Percentiles rank a stretch among this genome's conserved stretches.
Conservation (phyloP, 2,113 vertebrate genomes). For the Tragulus kanchil region DNA sequence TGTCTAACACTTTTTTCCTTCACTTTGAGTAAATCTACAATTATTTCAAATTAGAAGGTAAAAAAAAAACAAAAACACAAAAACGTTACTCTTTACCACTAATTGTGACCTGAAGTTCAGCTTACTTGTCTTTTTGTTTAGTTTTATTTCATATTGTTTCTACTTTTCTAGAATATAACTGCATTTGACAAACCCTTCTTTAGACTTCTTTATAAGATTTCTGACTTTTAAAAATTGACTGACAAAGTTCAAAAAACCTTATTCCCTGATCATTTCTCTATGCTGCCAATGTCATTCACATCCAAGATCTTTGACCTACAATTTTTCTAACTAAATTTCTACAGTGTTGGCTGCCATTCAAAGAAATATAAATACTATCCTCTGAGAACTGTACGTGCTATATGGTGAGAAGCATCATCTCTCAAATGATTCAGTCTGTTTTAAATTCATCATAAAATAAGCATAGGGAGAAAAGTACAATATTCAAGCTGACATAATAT, state of each 20-base stretch:
- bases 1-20: not conserved
- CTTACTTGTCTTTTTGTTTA: not conserved
- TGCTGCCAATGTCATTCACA: conserved; percentile 58
- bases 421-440: conserved; percentile 21
- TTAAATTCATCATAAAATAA: conserved; percentile 42
- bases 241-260: conserved; percentile 64
- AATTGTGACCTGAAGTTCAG: not conserved
- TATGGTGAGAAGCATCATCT: not conserved
- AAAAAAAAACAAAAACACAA: not conserved
- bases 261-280: conserved; percentile 74
- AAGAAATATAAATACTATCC: conserved; percentile 64
- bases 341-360: conserved; percentile 68
- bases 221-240: conserved; percentile 67
- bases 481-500: not conserved
- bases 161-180: conserved; percentile 56
- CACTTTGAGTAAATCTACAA: not conserved
- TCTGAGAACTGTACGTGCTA: not conserved
- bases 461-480: not conserved
- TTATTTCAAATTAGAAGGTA: not conserved
- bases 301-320: conserved; percentile 65
- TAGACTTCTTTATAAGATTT: conserved; percentile 53
- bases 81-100: not conserved
- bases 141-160: not conserved
- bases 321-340: conserved; percentile 75
- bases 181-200: conserved; percentile 64